Conservation (phyloP, 2,113 vertebrate species). For the Falcunculus frontatus region DNA sequence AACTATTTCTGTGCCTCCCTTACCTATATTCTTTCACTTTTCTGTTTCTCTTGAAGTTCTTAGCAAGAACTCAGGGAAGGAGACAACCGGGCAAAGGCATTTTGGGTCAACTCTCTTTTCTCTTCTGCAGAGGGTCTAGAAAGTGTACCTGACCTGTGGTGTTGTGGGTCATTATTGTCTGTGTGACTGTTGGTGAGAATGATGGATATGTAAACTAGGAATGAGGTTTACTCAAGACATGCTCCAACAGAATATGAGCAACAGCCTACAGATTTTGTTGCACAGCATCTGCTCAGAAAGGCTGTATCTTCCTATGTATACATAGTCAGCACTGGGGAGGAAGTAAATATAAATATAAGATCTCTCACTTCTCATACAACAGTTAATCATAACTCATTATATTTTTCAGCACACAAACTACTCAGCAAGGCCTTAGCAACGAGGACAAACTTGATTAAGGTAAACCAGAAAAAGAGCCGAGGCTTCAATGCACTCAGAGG, state of each 20-base stretch:
- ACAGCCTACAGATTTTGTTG: not conserved
- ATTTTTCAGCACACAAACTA: not conserved
- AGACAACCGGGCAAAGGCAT: not conserved
- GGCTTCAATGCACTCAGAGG: not conserved
- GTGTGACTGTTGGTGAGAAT: not conserved
- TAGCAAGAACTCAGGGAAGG: not conserved
- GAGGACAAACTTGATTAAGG: not conserved
- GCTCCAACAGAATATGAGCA: not conserved
- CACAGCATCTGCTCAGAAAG: not conserved
- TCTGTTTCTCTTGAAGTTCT: not conserved
- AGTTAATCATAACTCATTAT: not conserved
- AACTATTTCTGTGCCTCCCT: not conserved
- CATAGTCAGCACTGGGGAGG: not conserved
- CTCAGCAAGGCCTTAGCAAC: not conserved
- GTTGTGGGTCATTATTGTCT: not conserved
- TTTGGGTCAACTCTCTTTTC: not conserved
- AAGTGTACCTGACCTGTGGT: not conserved
- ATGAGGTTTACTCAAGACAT: not conserved
- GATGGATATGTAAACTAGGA: not conserved
- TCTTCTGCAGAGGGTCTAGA: not conserved
- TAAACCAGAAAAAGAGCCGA: not conserved
- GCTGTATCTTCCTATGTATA: not conserved
- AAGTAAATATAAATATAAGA: not conserved
- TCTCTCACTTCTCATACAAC: not conserved
- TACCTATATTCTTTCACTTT: not conserved